A percentile compares a stretch with the other conserved stretches of the same genome.
phyloP scores from a whole-genome alignment of 2,797 vertebrate species.

The Spinibarbus caldwelli region DNA sequence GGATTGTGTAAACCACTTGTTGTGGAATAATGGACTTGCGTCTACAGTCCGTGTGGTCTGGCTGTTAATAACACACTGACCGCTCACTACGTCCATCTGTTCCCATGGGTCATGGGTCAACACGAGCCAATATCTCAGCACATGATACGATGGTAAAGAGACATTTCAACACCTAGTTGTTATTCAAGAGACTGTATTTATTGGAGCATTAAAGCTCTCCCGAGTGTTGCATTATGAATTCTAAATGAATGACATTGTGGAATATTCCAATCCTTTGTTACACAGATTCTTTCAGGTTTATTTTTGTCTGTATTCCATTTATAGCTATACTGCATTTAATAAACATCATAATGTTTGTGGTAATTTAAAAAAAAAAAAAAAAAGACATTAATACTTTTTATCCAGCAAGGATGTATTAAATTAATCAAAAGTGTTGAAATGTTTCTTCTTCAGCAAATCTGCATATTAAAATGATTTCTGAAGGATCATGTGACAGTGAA shows the following conservation, averaged over 20 bases:
- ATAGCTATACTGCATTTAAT: not conserved
- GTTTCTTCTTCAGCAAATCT: not conserved
- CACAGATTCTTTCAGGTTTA: not conserved
- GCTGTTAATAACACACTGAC: slow-evolving; percentile 1
- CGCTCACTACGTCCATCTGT: not conserved
- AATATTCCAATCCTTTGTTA: not conserved
- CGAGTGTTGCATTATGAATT: not conserved
- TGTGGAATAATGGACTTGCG: not conserved
- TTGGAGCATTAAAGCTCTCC: not conserved
- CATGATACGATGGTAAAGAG: not conserved
- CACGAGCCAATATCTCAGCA: not conserved
- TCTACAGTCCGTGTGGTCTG: not conserved
- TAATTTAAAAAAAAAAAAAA: not conserved
- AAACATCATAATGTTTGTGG: not conserved
- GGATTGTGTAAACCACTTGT: slow-evolving; percentile 8
- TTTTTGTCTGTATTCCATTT: not conserved
- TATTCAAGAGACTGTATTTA: not conserved
- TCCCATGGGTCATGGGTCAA: slow-evolving; percentile 8
- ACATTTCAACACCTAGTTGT: not conserved
- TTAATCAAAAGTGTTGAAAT: not conserved
- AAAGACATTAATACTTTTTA: not conserved
- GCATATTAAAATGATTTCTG: not conserved
- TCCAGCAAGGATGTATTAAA: not conserved
- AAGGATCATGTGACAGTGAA: not conserved
- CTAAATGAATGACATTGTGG: not conserved